Evolutionary conservation across 2,797 vertebrate genomes (phyloP).

Genomic region (Brachymystax lenok): DNA sequence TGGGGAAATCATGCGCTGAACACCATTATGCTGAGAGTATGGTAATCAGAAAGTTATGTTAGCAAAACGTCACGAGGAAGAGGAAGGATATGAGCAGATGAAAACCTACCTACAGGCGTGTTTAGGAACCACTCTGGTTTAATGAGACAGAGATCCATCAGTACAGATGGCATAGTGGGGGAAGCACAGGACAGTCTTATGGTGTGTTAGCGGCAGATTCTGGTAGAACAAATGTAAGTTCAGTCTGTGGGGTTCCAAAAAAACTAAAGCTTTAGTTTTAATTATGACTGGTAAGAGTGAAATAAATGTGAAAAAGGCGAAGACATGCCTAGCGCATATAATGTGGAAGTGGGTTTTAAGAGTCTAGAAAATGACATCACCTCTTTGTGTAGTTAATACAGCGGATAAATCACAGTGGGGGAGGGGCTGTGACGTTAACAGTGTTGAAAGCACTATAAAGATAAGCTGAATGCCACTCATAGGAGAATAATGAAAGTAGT

Average conservation of each 20-base stretch:
- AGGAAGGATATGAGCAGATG: neutral
- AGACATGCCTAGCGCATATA: neutral
- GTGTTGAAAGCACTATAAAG: too few relatives aligned
- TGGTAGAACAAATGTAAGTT: neutral
- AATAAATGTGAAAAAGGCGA: neutral
- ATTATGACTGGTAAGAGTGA: neutral
- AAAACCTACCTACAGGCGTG: neutral
- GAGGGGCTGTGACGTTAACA: too few relatives aligned
- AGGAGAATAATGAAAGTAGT: too few relatives aligned
- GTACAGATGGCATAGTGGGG: neutral
- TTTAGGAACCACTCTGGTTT: neutral
- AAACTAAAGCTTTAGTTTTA: neutral
- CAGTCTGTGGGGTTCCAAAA: neutral
- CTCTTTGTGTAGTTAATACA: too few relatives aligned
- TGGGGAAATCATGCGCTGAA: neutral
- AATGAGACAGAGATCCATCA: neutral
- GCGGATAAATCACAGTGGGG: too few relatives aligned
- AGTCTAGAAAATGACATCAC: neutral
- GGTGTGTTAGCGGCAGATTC: neutral
- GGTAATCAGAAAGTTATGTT: neutral
- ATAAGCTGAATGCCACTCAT: too few relatives aligned
- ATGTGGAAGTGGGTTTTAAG: neutral
- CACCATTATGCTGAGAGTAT: neutral
- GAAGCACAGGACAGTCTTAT: neutral
- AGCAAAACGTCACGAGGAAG: neutral